Evolutionary conservation across 2,797 vertebrate species (phyloP).

Genomic region (Euthynnus affinis): DNA sequence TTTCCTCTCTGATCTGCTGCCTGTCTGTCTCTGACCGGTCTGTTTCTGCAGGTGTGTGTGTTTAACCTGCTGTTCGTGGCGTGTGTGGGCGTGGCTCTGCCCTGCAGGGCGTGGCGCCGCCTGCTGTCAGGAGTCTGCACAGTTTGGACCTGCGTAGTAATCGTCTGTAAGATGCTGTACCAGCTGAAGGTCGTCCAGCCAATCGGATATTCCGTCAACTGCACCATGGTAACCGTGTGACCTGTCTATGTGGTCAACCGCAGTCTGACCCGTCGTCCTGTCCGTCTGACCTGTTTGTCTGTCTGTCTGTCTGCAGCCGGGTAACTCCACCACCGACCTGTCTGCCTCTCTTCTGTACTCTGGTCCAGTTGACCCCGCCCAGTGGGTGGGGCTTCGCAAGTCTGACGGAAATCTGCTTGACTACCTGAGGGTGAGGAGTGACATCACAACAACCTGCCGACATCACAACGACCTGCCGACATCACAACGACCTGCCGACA

Average conservation of each 20-base stretch:
- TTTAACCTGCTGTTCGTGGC: conserved; percentile 95
- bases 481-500: no score
- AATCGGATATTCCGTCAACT: conserved; percentile 89
- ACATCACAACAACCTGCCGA: not conserved
- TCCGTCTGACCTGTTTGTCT: not conserved
- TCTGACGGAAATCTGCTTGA: conserved; percentile 86
- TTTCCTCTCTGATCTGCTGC: no score
- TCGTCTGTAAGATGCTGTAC: conserved; percentile 97
- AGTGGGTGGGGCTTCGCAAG: conserved; percentile 94
- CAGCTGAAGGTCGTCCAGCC: conserved; percentile 93
- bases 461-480: no score
- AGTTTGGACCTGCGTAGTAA: conserved; percentile 95
- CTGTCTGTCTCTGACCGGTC: not conserved
- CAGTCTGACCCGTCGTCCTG: not conserved
- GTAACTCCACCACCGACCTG: conserved; percentile 73
- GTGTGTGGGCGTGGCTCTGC: conserved; percentile 93
- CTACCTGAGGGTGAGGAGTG: conserved; percentile 90
- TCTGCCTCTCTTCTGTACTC: conserved; percentile 74
- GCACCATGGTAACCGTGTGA: conserved; percentile 85
- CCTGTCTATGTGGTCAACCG: not conserved
- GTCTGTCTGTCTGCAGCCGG: conserved; percentile 65
- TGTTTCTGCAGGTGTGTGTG: conserved; percentile 89
- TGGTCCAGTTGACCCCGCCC: conserved; percentile 89
- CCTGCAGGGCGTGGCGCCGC: conserved; percentile 90
- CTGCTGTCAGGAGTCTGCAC: conserved; percentile 93